Evolutionary conservation across 2,888 invertebrate species (phyloP), one percentile per base, ranked within the genome.

Genomic region (Cataglyphis livida): DNA sequence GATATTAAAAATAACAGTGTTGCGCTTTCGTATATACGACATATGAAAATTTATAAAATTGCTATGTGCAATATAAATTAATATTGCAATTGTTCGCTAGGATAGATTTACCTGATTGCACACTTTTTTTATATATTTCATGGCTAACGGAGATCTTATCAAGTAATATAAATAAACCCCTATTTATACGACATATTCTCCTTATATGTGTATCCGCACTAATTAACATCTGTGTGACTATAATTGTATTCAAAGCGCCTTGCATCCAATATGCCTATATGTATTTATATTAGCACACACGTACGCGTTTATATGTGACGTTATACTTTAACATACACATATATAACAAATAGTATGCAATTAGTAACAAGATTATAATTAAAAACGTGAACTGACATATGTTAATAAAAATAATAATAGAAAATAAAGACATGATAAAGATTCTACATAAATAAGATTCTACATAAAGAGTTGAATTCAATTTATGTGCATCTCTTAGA

Each of bases 201-300:
- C 64, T 68, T 78, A 66, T 66, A 68, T 68, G 68, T 68, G 68
- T 78, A 78, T 78, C 78, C 78, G 78, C 78, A 78, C 78, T 78
- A 78, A 78, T 78, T 78, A 78, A 78, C 78, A 78, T 78, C 78
- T 78, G 44, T 78, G 68, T 59, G 59, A 78, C 68, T 78, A 78
- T 78, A 78, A 68, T 78, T 78, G 68, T 68, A 59, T 59, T 44
- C 21, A 57, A 78, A 78, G 68, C 9, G 59, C 35, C 35, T 59
- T 44, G 54, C 70, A 59, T 75, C 21, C 62, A 64, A 65, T 62
- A 59, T 61, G 25, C 79, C 44, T 68, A 44, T n/a, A 74, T 28
- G 18, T 74, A 62, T 54, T 54, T 64, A 62, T 25, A 51, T 51
- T 62, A 48, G 48, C 32, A 78, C 41, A 54, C 48, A 25, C 25